Evolutionary conservation across 2,113 vertebrate genomes (phyloP).

Genomic region (Madoqua kirkii): DNA sequence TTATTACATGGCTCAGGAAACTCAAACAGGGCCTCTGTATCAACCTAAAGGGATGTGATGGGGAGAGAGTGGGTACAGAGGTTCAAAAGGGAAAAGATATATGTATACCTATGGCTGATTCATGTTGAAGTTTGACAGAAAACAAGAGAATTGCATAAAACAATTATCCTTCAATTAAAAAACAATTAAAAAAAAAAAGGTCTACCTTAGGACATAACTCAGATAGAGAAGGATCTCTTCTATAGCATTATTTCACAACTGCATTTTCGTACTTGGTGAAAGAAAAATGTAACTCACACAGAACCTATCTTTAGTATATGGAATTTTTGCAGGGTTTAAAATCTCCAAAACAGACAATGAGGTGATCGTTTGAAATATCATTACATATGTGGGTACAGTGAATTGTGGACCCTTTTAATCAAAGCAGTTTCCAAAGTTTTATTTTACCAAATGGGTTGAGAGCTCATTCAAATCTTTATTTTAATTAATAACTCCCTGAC

Average conservation of each 20-base stretch:
- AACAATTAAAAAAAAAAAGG: not conserved
- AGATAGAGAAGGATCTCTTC: not conserved
- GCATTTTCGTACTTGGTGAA: not conserved
- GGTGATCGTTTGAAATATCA: not conserved
- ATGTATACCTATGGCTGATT: not conserved
- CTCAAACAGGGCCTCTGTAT: not conserved
- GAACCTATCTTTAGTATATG: not conserved
- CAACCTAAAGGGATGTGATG: not conserved
- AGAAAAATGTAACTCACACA: not conserved
- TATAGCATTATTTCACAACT: not conserved
- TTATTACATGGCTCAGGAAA: not conserved
- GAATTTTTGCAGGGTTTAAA: not conserved
- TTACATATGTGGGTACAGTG: not conserved
- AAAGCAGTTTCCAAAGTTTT: not conserved
- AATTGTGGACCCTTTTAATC: not conserved
- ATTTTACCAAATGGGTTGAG: not conserved
- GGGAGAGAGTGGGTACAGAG: rapidly evolving
- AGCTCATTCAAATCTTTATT: not conserved
- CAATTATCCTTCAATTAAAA: not conserved
- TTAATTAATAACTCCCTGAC: not conserved
- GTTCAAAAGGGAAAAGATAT: not conserved
- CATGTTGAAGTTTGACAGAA: not conserved
- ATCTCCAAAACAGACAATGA: not conserved
- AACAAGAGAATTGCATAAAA: not conserved
- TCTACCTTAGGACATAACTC: not conserved